Evolutionary conservation across 2,888 invertebrate genomes (phyloP), one percentile per base, ranked within the genome.

Genomic region (Digitonthophagus gazella): DNA sequence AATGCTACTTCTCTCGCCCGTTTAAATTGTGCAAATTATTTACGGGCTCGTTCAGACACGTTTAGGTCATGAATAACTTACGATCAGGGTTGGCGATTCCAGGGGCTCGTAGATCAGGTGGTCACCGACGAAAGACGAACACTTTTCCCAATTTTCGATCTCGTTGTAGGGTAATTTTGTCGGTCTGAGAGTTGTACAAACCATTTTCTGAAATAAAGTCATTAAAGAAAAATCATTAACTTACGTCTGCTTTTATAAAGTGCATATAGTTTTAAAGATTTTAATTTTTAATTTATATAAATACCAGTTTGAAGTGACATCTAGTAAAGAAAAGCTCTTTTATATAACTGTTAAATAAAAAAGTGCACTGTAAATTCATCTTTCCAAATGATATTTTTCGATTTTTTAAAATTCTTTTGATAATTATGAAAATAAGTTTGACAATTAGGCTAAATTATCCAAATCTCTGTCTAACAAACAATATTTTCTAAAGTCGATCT

Each of bases 161-260:
- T 90, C 89, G 5, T 88, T 85, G 82, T 87, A 92, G 15, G 90
- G 88, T 69, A 94, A 85, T 72, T 89, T 89, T 11, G 93, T 93
- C 16, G 93, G 93, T 58, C 93, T 86, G 72, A 96, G 88, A 1
- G 92, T 90, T 3, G 93, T 93, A 75, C 93, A 93, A 56, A 96
- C 93, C 86, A 96, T 92, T 89, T 96, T 96, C 93, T 95, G 80
- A 44, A 80, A 61, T 61, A 16, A 22, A 4, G 2, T 44, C 11
- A 44, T 8, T 2, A 83, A 75, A 70, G 72, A 18, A 63, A 20
- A 19, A 20, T 44, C n/a, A 57, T 20, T 11, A 14, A 58, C n/a
- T 56, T 56, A 19, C 8, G 2, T 15, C 58, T 16, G 15, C n/a
- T 55, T 44, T 11, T 22, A 22, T 11, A 44, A 44, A 3, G 3